Base-by-base conservation (phyloP, 2,888 invertebrate genomes). In the Dynastes maya region DNA sequence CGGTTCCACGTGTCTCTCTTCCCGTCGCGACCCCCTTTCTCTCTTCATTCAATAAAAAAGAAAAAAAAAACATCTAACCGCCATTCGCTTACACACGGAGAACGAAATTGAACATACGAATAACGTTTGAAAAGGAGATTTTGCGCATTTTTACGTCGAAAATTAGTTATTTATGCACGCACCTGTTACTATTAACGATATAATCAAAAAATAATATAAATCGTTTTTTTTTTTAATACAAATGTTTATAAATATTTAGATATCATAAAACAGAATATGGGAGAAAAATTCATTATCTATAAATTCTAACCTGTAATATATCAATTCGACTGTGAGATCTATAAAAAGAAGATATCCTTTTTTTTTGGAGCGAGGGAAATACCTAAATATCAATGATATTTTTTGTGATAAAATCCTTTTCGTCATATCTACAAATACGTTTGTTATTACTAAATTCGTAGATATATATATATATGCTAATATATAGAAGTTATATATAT, bases 341-440 rank as follows among this genome's bases (percentile, higher is more conserved):
- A 6, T 2, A 58, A 22, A 6, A 22, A 8, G 5, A 51, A 11
- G 51, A 11, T 45, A 49, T 45, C 22, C 22, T 68, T 11, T 40
- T 49, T 51, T 37, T 29, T 63, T 63, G 5, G 55, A 16, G 22
- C 45, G 65, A 65, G 16, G 13, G 65, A 22, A 22, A 37, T 74
- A 74, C 72, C 72, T 74, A 74, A 55, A 13, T 45, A 45, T 8
- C 29, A 40, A 53, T 22, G 11, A 68, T 51, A 68, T 51, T 51
- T 45, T 74, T 74, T 74, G 72, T 74, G 72, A 74, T 74, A 74
- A 74, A 74, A 61, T 74, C 27, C 22, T 68, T 68, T 51, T 65
- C 40, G 5, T 68, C 32, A 27, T 68, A 11, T 67, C 13, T 40
- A 37, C 32, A 37, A 5, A 37, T 65, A 65, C 37, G 49, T 63